Evolutionary conservation across 30 jellyfish, hydroid and myxozoan genomes (phyloP).

Genomic region (Morbakka virulenta): DNA sequence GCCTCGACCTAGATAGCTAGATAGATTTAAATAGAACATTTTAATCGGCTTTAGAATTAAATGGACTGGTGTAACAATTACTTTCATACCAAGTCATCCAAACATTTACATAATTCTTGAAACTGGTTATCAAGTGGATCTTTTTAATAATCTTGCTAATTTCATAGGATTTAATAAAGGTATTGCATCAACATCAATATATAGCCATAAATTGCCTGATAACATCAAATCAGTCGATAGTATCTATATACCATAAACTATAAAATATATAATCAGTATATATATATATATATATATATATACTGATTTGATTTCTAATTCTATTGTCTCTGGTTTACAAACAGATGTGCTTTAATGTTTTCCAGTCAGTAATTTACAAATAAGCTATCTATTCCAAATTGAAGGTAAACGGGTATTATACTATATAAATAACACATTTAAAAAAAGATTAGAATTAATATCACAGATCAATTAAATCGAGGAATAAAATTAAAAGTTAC

Average conservation of each 20-base stretch:
- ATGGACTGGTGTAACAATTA: neutral
- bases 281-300: too few relatives aligned
- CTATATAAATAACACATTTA: neutral
- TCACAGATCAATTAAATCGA: too few relatives aligned
- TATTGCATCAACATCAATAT: neutral
- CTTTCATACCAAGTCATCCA: slow-evolving; percentile 4
- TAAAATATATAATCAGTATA: too few relatives aligned
- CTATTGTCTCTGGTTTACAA: slow-evolving; percentile 1
- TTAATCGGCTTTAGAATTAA: too few relatives aligned
- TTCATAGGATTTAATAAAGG: slow-evolving; percentile 8
- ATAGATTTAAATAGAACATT: too few relatives aligned
- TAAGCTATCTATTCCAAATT: slow-evolving; percentile 7
- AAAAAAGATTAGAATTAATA: too few relatives aligned
- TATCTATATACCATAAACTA: neutral
- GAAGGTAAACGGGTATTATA: slow-evolving; percentile 10
- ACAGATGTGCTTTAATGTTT: slow-evolving; percentile 5
- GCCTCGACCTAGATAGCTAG: too few relatives aligned
- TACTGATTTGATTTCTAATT: slow-evolving; percentile 3
- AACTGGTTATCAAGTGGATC: slow-evolving; percentile 7
- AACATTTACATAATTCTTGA: slow-evolving; percentile 8
- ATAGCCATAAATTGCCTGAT: slow-evolving; percentile 11
- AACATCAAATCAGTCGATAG: slow-evolving; percentile 8
- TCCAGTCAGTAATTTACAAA: slow-evolving; percentile 7
- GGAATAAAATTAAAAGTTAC: too few relatives aligned
- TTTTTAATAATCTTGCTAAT: slow-evolving; percentile 4